These are phyloP conservation scores for Ceriagrion tenellum DNA, from an alignment of 2,888 invertebrate species.

Conservation along the genomic window DNA sequence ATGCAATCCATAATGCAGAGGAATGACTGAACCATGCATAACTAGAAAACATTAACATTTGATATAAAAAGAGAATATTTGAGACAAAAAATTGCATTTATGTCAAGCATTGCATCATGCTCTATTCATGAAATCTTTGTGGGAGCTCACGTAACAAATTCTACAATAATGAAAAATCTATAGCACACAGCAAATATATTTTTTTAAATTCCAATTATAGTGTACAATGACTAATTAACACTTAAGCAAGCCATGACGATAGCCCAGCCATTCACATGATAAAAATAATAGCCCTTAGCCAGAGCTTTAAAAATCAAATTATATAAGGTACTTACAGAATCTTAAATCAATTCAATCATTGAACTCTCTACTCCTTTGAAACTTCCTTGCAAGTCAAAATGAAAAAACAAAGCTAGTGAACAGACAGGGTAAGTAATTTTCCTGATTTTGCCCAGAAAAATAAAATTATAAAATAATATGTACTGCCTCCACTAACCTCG, in stretches of 20 bases:
- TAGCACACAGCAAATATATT: background rate
- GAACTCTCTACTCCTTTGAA: slow-evolving; percentile 6
- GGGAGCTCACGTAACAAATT: background rate
- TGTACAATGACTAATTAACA: background rate
- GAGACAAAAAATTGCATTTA: background rate
- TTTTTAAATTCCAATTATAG: background rate
- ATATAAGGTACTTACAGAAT: slow-evolving; percentile 55
- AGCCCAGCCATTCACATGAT: slow-evolving; percentile 52
- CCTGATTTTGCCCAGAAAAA: background rate
- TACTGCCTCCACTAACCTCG: background rate
- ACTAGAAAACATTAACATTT: background rate
- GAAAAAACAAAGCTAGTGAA: background rate
- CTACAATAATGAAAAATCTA: background rate
- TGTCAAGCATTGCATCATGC: slow-evolving; percentile 29
- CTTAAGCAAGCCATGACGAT: slow-evolving; percentile 59
- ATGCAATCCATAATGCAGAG: background rate
- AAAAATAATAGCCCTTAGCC: slow-evolving; percentile 49
- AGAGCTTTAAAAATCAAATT: slow-evolving; percentile 28
- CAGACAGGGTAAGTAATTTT: background rate
- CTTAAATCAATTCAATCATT: background rate
- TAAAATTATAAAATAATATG: background rate
- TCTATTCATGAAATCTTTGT: background rate
- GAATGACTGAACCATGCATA: background rate
- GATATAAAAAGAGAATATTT: background rate
- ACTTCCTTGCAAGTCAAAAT: slow-evolving; percentile 26